Base-by-base conservation (phyloP, 2,797 vertebrate species). In the Anableps anableps region DNA sequence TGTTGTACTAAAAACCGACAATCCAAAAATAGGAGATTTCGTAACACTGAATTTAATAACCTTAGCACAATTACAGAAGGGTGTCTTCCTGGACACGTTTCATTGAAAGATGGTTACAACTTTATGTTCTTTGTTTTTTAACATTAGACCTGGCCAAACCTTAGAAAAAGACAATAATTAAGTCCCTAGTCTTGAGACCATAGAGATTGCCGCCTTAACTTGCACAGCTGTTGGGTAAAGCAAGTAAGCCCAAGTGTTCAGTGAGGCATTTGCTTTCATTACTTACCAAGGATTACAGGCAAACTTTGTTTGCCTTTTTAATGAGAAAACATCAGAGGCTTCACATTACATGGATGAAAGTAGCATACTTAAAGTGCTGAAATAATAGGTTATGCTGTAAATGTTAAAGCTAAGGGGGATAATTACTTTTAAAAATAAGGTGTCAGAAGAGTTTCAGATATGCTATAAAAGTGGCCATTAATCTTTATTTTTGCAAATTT, bases 251-350 rank as follows among this genome's bases (percentile, higher is more conserved):
- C 38, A 13, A 45, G 23, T 43, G 34, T 48, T 70, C n/a, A 34
- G 10, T 1, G 5, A 43, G 60, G 21, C 16, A 2, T 81, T 77
- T 53, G 13, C 23, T 74, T 72, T 77, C 60, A 71, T 53, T 41
- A 29, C 13, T 55, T 26, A 16, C 26, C 41, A 23, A 1, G 19
- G 72, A 81, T 75, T 79, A 78, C 17, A 9, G 74, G 26, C 31
- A 23, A 11, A 16, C 8, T 78, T 83, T 84, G 76, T 88, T 83
- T 80, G 71, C 51, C 34, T 53, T 76, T 72, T 75, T 55, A 64
- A 10, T 72, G 36, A 60, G 47, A 36, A 8, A 70, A n/a, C 23
- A 14, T 74, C 31, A 62, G 70, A 58, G 23, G 71, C 41, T 58
- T 60, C 1, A 31, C 10, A n/a, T 76, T 0, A n/a, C 36, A 78